Percentiles rank a stretch among this genome's conserved stretches.
These are phyloP conservation scores for Pachydiplax longipennis DNA, from an alignment of 2,888 invertebrate species.

Conservation along the genomic window DNA sequence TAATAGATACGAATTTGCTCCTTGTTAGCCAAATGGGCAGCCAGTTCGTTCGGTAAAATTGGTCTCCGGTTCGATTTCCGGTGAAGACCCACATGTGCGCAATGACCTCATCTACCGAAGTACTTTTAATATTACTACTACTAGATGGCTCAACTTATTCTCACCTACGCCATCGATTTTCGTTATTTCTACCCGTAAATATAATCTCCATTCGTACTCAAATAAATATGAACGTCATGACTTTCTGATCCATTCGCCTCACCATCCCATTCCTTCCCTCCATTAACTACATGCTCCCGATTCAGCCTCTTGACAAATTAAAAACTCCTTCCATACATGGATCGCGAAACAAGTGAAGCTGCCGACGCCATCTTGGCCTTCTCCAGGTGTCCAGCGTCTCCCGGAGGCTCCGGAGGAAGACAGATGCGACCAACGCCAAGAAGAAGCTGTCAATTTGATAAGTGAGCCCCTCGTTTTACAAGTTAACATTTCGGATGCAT, in stretches of 20 bases:
- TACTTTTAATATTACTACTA: too few relatives aligned
- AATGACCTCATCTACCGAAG: too few relatives aligned
- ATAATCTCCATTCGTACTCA: too few relatives aligned
- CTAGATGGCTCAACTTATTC: too few relatives aligned
- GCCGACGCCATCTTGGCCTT: background rate
- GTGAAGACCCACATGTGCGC: too few relatives aligned
- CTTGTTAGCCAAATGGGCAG: too few relatives aligned
- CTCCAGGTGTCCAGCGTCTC: background rate
- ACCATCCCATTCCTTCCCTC: background rate
- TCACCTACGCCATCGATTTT: too few relatives aligned
- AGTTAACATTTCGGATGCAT: conserved; percentile 20
- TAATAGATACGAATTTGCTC: too few relatives aligned
- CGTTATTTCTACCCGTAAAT: too few relatives aligned
- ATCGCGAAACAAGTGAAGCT: background rate
- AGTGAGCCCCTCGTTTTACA: background rate
- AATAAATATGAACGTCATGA: too few relatives aligned
- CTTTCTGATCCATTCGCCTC: background rate
- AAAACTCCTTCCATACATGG: background rate
- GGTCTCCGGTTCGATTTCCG: too few relatives aligned
- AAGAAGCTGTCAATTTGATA: conserved; percentile 34
- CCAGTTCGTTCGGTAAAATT: too few relatives aligned
- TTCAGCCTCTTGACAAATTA: background rate
- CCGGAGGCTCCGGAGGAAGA: conserved; percentile 3
- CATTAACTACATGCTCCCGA: background rate
- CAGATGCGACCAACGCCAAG: conserved; percentile 29